These are phyloP conservation scores for Astyanax mexicanus DNA, from an alignment of 2,797 vertebrate species.

Conservation along the genomic window DNA sequence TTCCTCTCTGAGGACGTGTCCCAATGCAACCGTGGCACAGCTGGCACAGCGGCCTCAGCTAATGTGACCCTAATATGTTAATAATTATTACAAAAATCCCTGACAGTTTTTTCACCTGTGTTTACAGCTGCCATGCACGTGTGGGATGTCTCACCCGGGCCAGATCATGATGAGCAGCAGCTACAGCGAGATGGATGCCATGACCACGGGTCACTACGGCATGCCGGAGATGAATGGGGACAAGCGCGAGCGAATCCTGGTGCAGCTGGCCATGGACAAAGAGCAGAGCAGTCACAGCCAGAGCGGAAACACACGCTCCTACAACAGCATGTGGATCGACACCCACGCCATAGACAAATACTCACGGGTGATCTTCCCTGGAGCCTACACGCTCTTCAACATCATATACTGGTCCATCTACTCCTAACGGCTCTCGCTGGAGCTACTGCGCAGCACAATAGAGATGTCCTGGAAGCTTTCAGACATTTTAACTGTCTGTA, in stretches of 20 bases:
- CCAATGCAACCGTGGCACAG: not conserved
- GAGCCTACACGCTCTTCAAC: slow-evolving; percentile 90
- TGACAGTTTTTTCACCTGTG: not conserved
- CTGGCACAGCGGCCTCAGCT: not conserved
- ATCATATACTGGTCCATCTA: slow-evolving; percentile 96
- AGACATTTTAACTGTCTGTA: too few species aligned
- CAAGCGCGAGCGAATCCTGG: slow-evolving; percentile 85
- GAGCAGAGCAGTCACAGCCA: slow-evolving; percentile 77
- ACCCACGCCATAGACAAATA: slow-evolving; percentile 94
- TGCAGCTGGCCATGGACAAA: slow-evolving; percentile 81
- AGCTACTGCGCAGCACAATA: not conserved
- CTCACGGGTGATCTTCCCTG: slow-evolving; percentile 90
- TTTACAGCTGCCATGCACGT: slow-evolving; percentile 83
- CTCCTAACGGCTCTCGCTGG: slow-evolving; percentile 70
- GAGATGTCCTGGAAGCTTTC: not conserved
- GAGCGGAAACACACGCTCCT: slow-evolving; percentile 76
- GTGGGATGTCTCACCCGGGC: slow-evolving; percentile 78
- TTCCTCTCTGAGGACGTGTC: not conserved
- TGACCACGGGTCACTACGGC: slow-evolving; percentile 80
- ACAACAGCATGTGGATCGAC: slow-evolving; percentile 86
- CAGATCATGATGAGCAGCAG: slow-evolving; percentile 79
- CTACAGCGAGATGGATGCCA: slow-evolving; percentile 85
- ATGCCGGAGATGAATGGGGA: slow-evolving; percentile 80
- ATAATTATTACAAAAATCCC: not conserved
- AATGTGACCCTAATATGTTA: not conserved